Conservation (phyloP, 2,113 vertebrate species). For the Diadophis punctatus region DNA sequence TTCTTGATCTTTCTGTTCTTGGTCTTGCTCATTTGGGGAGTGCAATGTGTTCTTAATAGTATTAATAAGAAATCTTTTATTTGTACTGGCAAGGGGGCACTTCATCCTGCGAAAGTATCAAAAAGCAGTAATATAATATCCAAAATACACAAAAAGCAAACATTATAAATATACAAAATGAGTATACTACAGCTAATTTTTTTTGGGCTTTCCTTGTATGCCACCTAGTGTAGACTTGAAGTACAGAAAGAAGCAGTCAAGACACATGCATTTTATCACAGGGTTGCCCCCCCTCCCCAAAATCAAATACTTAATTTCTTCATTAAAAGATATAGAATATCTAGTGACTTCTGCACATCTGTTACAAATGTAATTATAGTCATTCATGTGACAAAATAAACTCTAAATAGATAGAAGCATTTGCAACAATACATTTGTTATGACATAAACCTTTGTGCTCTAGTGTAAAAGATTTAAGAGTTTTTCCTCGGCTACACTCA, state of each 20-base stretch:
- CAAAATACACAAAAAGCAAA: background rate
- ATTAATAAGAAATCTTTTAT: conserved; percentile 96
- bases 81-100: conserved; percentile 88
- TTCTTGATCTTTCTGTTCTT: conserved; percentile 63
- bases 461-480: background rate
- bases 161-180: conserved; percentile 6
- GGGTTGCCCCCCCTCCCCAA: background rate
- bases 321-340: background rate
- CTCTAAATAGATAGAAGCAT: background rate
- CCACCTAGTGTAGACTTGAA: conserved; percentile 77
- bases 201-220: conserved; percentile 70
- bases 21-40: conserved; percentile 72
- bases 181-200: conserved; percentile 15
- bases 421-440: background rate
- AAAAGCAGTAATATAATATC: conserved; percentile 27
- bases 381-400: background rate
- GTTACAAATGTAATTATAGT: background rate
- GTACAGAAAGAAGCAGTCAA: conserved; percentile 53
- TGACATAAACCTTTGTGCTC: background rate
- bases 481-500: background rate
- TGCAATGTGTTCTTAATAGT: conserved; percentile 87
- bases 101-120: conserved; percentile 82
- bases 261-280: conserved; percentile 2
- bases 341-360: background rate
- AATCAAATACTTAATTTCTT: background rate